Percentiles rank a stretch among this genome's conserved stretches.
Conservation (phyloP, 2,888 invertebrate genomes). For the Charanyca ferruginea region DNA sequence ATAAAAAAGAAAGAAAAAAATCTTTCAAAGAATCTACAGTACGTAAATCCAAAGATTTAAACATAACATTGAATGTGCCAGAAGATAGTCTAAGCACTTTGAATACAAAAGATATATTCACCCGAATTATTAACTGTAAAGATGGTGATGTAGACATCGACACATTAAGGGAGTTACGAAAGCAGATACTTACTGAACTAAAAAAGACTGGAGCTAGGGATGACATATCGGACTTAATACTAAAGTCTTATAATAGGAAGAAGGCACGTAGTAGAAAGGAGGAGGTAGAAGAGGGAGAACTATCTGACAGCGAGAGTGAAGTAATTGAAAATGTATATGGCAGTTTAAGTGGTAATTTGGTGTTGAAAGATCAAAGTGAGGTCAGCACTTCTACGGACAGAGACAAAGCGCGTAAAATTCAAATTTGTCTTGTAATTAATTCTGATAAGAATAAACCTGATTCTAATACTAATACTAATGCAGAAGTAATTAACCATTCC, state of each 20-base stretch:
- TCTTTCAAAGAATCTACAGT: slow-evolving; percentile 67
- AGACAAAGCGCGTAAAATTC: slow-evolving; percentile 68
- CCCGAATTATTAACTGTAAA: slow-evolving; percentile 85
- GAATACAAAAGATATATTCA: slow-evolving; percentile 85
- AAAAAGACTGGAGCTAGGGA: slow-evolving; percentile 84
- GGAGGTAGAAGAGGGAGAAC: slow-evolving; percentile 87
- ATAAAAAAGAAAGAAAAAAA: slow-evolving; percentile 83
- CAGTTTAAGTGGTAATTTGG: slow-evolving; percentile 83
- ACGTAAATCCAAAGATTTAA: slow-evolving; percentile 77
- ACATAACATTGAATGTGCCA: slow-evolving; percentile 87
- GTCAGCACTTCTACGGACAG: slow-evolving; percentile 63
- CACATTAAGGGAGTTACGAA: slow-evolving; percentile 85
- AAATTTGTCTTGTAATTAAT: slow-evolving; percentile 66
- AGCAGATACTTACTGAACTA: slow-evolving; percentile 87
- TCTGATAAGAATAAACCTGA: slow-evolving; percentile 69
- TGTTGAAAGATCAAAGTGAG: slow-evolving; percentile 66
- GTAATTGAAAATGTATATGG: slow-evolving; percentile 85
- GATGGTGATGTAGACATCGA: slow-evolving; percentile 87
- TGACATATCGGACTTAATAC: slow-evolving; percentile 86
- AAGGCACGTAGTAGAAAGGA: slow-evolving; percentile 66
- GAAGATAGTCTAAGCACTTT: slow-evolving; percentile 83
- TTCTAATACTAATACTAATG: slow-evolving; percentile 14
- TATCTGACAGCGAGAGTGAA: slow-evolving; percentile 88
- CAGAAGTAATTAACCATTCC: slow-evolving; percentile 44
- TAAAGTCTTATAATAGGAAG: slow-evolving; percentile 82